A percentile compares a stretch with the other conserved stretches of the same genome.
Evolutionary conservation across 2,797 vertebrate species (phyloP).

Genomic region (Microchirus variegatus): DNA sequence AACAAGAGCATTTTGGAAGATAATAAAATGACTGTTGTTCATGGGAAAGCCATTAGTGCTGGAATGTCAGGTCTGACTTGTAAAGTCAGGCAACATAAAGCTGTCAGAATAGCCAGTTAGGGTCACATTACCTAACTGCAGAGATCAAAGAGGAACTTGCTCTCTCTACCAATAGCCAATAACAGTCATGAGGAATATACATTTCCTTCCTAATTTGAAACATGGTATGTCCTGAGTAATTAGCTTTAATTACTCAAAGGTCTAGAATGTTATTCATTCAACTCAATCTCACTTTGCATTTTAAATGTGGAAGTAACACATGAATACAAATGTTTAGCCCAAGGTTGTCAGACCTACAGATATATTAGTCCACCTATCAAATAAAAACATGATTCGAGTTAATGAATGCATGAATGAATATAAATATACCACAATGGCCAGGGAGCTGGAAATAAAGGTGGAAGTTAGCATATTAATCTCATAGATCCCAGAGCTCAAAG

Average conservation of each 20-base stretch:
- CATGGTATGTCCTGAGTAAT: neutral
- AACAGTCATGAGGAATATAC: neutral
- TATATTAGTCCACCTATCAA: neutral
- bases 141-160: neutral
- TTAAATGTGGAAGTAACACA: neutral
- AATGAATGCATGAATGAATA: constrained; percentile 19
- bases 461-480: constrained; percentile 45
- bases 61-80: constrained; percentile 51
- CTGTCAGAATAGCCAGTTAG: constrained; percentile 32
- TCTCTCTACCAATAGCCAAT: neutral
- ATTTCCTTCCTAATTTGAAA: constrained; percentile 13
- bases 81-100: constrained; percentile 48
- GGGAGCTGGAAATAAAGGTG: constrained; percentile 26
- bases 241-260: neutral
- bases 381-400: neutral
- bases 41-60: constrained; percentile 55
- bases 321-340: neutral
- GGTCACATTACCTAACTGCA: constrained; percentile 37
- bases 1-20: constrained; percentile 52
- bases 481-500: constrained; percentile 40
- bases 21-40: constrained; percentile 68
- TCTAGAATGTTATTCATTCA: neutral
- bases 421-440: neutral
- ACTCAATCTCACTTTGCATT: neutral
- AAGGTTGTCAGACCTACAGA: neutral